A percentile compares a stretch with the other conserved stretches of the same genome.
phyloP scores from a whole-genome alignment of 2,113 vertebrate species.

The Alethe diademata region DNA sequence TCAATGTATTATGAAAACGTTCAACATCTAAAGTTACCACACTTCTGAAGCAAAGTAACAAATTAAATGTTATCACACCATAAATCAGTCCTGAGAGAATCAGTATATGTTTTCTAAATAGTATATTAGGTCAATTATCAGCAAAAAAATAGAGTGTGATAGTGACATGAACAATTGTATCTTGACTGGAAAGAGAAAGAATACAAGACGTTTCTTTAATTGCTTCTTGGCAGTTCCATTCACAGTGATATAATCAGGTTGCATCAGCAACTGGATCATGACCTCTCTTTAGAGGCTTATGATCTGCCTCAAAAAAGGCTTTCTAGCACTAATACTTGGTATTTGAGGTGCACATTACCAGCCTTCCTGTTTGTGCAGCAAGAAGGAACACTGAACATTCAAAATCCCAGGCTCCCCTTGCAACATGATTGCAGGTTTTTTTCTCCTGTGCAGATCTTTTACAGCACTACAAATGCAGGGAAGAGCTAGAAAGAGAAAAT shows the following conservation, averaged over 20 bases:
- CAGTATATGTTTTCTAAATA: background rate
- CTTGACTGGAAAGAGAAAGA: background rate
- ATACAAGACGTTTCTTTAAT: background rate
- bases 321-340: background rate
- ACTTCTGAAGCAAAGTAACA: background rate
- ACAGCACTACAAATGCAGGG: background rate
- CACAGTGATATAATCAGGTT: background rate
- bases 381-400: background rate
- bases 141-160: background rate
- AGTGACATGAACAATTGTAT: background rate
- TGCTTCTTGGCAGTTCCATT: constrained; percentile 19
- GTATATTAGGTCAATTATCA: background rate
- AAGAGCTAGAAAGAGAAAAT: background rate
- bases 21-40: background rate
- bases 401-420: background rate
- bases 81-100: background rate
- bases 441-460: background rate
- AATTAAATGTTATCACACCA: background rate
- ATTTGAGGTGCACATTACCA: background rate
- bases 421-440: background rate
- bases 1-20: background rate
- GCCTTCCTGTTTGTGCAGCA: background rate
- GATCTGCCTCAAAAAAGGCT: background rate
- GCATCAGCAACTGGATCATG: background rate
- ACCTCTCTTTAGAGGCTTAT: background rate